phyloP scores from a whole-genome alignment of 1,140 invertebrate genomes.

The Scaptomyza pallida region DNA sequence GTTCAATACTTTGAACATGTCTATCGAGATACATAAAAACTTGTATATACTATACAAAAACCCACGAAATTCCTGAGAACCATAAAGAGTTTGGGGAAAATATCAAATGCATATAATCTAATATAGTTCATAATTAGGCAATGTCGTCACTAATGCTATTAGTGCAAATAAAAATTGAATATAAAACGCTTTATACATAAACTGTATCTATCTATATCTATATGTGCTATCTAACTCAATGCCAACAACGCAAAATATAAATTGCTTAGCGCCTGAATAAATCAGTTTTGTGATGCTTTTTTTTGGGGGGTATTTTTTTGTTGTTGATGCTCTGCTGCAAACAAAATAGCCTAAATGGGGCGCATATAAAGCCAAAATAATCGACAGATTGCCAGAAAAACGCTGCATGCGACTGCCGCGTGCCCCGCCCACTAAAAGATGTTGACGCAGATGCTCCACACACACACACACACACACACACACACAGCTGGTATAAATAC shows the following conservation, averaged over 20 bases:
- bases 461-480: too few species aligned
- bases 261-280: constrained; percentile 62
- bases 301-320: constrained; percentile 33
- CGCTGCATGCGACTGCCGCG: constrained; percentile 64
- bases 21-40: too few species aligned
- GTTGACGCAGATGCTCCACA: constrained; percentile 59
- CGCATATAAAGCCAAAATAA: constrained; percentile 37
- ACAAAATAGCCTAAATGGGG: constrained; percentile 60
- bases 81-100: neutral
- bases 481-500: constrained; percentile 1
- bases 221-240: constrained; percentile 46
- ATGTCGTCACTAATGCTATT: constrained; percentile 15
- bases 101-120: neutral
- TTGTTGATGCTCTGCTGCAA: constrained; percentile 21
- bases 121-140: constrained; percentile 2
- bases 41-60: too few species aligned
- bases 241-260: constrained; percentile 79
- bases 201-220: constrained; percentile 11
- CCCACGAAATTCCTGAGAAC: neutral
- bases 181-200: constrained; percentile 5
- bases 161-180: constrained; percentile 15
- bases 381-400: constrained; percentile 53
- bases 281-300: constrained; percentile 37
- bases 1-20: too few species aligned
- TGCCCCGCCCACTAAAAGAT: constrained; percentile 53